These are phyloP conservation scores for Chloroclysta siterata DNA, from an alignment of 2,888 invertebrate genomes.

Conservation along the genomic window DNA sequence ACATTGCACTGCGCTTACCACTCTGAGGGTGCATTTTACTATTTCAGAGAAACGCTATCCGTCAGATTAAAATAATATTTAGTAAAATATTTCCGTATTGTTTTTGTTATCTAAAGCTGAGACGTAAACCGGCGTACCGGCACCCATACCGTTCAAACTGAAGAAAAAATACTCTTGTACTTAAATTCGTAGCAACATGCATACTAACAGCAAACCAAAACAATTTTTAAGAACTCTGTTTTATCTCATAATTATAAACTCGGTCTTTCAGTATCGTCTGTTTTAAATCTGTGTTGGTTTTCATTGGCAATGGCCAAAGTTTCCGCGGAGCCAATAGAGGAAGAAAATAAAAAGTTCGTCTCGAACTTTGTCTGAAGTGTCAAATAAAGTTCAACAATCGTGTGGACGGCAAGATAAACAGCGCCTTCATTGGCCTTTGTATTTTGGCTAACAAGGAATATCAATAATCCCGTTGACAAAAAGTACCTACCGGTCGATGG, in stretches of 20 bases:
- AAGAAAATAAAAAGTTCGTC: conserved; percentile 64
- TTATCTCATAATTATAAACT: conserved; percentile 11
- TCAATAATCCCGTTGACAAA: background rate
- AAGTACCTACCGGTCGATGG: background rate
- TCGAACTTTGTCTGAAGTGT: conserved; percentile 64
- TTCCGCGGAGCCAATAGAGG: conserved; percentile 61
- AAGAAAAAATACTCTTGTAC: no score
- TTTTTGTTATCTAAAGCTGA: no score
- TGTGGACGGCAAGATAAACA: conserved; percentile 39
- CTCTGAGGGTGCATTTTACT: no score
- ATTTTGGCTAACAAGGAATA: background rate
- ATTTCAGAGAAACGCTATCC: no score
- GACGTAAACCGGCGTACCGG: no score
- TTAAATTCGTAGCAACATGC: background rate
- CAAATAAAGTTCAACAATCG: conserved; percentile 67
- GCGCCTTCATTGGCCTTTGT: conserved; percentile 8
- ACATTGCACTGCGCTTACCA: no score
- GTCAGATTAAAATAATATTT: no score
- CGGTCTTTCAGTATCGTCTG: conserved; percentile 29
- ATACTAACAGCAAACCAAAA: background rate
- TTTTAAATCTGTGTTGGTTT: conserved; percentile 64
- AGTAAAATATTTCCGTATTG: no score
- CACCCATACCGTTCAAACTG: no score
- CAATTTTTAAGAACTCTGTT: conserved; percentile 13
- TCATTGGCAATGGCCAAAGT: conserved; percentile 59